Evolutionary conservation across 2,113 vertebrate species (phyloP).

Genomic region (Climacteris rufus): DNA sequence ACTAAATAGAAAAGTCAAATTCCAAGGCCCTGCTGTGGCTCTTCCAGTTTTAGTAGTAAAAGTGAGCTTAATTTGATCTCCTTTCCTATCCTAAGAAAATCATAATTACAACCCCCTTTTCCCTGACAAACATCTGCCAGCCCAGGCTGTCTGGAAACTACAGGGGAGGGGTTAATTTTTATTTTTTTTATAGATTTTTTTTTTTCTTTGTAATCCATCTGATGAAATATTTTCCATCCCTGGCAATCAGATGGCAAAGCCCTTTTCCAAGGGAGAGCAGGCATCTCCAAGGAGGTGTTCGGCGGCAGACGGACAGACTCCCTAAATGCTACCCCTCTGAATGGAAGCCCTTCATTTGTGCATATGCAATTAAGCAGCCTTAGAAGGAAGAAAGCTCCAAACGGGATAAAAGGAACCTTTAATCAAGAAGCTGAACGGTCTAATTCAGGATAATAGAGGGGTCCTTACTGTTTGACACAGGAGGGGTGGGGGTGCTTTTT

Average conservation of each 20-base stretch:
- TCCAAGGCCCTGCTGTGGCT: neutral
- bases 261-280: neutral
- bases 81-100: neutral
- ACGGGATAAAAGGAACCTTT: slow-evolving; percentile 65
- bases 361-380: slow-evolving; percentile 77
- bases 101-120: neutral
- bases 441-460: slow-evolving; percentile 74
- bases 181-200: neutral
- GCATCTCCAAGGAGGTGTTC: slow-evolving; percentile 44
- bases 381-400: slow-evolving; percentile 69
- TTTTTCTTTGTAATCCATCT: neutral
- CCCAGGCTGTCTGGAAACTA: neutral
- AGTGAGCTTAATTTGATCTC: neutral
- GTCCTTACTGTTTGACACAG: slow-evolving; percentile 63
- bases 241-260: neutral
- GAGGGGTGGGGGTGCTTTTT: slow-evolving; percentile 56
- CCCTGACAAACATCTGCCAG: neutral
- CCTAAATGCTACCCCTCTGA: slow-evolving; percentile 81
- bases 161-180: neutral
- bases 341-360: slow-evolving; percentile 79
- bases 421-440: slow-evolving; percentile 69
- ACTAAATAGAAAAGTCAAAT: neutral
- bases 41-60: neutral
- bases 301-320: slow-evolving; percentile 81
- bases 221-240: slow-evolving; percentile 5